phyloP scores from a whole-genome alignment of 2,113 vertebrate species.

The Marmota monax region DNA sequence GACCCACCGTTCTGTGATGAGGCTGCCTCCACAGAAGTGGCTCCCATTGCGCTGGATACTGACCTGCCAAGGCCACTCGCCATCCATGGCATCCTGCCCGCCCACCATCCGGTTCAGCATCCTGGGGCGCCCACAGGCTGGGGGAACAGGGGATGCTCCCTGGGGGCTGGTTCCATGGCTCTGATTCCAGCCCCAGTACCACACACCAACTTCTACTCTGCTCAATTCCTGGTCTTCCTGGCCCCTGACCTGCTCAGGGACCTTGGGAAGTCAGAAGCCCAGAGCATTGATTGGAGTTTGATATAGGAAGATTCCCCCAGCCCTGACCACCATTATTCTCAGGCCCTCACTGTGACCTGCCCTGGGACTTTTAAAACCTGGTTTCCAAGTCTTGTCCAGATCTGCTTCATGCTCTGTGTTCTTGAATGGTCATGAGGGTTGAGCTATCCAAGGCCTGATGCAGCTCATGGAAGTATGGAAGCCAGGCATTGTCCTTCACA shows the following conservation, averaged over 20 bases:
- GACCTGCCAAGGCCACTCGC: slow-evolving; percentile 88
- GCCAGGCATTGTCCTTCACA: too few relatives aligned
- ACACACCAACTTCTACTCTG: neutral
- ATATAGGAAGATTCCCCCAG: neutral
- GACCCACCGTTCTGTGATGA: slow-evolving; percentile 82
- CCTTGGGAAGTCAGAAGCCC: neutral
- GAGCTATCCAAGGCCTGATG: neutral
- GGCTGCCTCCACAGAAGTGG: slow-evolving; percentile 85
- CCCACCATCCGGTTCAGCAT: slow-evolving; percentile 80
- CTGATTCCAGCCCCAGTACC: neutral
- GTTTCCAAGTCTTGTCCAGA: too few relatives aligned
- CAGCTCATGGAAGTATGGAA: neutral
- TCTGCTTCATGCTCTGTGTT: too few relatives aligned
- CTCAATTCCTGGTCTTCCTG: neutral
- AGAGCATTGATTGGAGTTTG: neutral
- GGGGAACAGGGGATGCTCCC: neutral
- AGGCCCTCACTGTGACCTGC: neutral
- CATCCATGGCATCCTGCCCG: slow-evolving; percentile 61
- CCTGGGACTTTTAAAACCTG: too few relatives aligned
- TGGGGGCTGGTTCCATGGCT: neutral
- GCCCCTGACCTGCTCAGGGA: neutral
- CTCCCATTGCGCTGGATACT: slow-evolving; percentile 81
- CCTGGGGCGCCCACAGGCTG: slow-evolving; percentile 80
- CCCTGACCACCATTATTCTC: neutral
- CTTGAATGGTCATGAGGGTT: neutral